Evolutionary conservation across 2,113 vertebrate genomes (phyloP).

Genomic region (Delphinapterus leucas): DNA sequence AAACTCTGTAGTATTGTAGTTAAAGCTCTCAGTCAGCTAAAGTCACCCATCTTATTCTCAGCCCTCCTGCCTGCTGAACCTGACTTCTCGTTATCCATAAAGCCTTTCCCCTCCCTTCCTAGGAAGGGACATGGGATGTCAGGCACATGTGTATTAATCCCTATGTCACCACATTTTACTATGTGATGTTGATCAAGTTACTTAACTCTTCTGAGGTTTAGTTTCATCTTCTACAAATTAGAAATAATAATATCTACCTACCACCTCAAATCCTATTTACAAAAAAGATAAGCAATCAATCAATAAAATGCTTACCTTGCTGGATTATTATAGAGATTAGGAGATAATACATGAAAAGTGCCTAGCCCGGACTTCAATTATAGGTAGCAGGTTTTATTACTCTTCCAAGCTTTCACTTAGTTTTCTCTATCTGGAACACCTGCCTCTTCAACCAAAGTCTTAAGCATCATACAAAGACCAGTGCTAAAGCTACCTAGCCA

Average conservation of each 20-base stretch:
- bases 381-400: neutral
- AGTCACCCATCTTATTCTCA: neutral
- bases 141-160: neutral
- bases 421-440: neutral
- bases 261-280: conserved; percentile 13
- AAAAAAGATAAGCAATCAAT: neutral
- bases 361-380: neutral
- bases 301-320: neutral
- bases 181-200: neutral
- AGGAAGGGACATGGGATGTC: neutral
- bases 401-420: neutral
- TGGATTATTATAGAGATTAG: neutral
- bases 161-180: neutral
- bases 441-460: neutral
- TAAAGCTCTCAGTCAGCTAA: neutral
- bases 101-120: neutral
- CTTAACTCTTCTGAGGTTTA: neutral
- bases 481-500: neutral
- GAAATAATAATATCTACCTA: neutral
- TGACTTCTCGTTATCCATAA: neutral
- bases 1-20: neutral
- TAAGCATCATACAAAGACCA: neutral
- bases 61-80: neutral
- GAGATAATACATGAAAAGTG: neutral
- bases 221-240: conserved; percentile 11